Percentiles rank a stretch among this genome's conserved stretches.
Evolutionary conservation across 2,113 vertebrate genomes (phyloP).

Genomic region (Perca schrenkii): DNA sequence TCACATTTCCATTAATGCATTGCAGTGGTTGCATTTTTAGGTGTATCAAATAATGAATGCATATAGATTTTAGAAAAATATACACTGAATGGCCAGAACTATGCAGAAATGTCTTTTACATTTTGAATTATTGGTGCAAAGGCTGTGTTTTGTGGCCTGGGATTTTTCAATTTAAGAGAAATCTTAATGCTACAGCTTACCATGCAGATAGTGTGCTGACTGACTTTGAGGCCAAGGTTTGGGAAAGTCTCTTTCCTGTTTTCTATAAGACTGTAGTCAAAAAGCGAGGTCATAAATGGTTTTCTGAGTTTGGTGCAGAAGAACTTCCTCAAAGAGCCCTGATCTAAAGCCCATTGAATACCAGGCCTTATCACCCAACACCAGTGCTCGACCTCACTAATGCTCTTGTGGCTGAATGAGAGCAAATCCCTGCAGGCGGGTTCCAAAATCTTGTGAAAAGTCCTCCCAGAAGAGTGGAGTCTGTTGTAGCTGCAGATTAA

Average conservation of each 20-base stretch:
- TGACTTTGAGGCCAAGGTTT: not conserved
- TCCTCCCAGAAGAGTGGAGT: not conserved
- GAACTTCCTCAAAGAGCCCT: conserved; percentile 23
- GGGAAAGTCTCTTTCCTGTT: not conserved
- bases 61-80: conserved; percentile 12
- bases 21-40: conserved; percentile 11
- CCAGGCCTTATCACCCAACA: conserved; percentile 43
- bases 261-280: not conserved
- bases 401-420: conserved; percentile 54
- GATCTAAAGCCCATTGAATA: conserved; percentile 49
- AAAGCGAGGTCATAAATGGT: conserved; percentile 4
- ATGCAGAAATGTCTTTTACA: not conserved
- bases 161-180: not conserved
- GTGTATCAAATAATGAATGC: conserved; percentile 10
- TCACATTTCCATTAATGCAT: conserved; percentile 31
- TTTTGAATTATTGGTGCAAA: not conserved
- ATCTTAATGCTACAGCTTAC: not conserved
- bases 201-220: not conserved
- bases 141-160: not conserved
- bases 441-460: conserved; percentile 31
- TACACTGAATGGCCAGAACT: not conserved
- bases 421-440: conserved; percentile 43
- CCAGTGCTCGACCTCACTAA: conserved; percentile 53
- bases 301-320: conserved; percentile 9
- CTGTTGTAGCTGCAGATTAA: conserved; percentile 17